phyloP scores from a whole-genome alignment of 2,797 vertebrate species.

The Sebastes variabilis region DNA sequence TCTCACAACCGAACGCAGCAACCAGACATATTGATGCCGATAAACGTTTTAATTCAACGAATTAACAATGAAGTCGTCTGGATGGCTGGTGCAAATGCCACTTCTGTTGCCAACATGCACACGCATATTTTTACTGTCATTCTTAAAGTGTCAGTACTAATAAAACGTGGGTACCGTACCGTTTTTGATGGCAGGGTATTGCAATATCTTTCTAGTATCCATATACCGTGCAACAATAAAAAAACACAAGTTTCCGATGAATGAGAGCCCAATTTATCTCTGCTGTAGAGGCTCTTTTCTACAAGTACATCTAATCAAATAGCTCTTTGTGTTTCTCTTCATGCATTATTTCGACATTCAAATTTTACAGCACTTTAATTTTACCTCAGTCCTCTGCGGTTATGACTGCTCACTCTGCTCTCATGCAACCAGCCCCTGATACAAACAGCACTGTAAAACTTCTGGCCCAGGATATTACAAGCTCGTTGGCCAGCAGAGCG shows the following conservation, averaged over 20 bases:
- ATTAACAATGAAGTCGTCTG: too few relatives aligned
- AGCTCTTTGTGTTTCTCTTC: not conserved
- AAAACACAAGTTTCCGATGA: constrained; percentile 12
- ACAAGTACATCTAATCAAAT: not conserved
- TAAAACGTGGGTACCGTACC: too few relatives aligned
- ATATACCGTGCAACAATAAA: not conserved
- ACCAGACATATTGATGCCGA: too few relatives aligned
- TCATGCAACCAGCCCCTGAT: not conserved
- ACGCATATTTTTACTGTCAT: too few relatives aligned
- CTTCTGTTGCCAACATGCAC: too few relatives aligned
- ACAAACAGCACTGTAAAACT: constrained; percentile 31
- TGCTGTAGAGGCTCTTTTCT: not conserved
- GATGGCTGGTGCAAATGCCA: too few relatives aligned
- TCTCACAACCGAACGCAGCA: too few relatives aligned
- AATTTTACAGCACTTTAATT: not conserved
- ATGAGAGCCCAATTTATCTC: not conserved
- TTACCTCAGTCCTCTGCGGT: not conserved
- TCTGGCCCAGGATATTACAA: constrained; percentile 33
- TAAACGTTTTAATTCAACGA: too few relatives aligned
- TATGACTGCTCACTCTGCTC: constrained; percentile 20
- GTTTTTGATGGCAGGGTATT: too few relatives aligned
- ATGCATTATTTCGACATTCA: not conserved
- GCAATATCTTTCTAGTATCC: too few relatives aligned
- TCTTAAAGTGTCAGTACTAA: too few relatives aligned
- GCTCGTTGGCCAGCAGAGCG: constrained; percentile 36